Conservation (phyloP, 2,888 invertebrate genomes). For the Troglohyphantes excavatus region DNA sequence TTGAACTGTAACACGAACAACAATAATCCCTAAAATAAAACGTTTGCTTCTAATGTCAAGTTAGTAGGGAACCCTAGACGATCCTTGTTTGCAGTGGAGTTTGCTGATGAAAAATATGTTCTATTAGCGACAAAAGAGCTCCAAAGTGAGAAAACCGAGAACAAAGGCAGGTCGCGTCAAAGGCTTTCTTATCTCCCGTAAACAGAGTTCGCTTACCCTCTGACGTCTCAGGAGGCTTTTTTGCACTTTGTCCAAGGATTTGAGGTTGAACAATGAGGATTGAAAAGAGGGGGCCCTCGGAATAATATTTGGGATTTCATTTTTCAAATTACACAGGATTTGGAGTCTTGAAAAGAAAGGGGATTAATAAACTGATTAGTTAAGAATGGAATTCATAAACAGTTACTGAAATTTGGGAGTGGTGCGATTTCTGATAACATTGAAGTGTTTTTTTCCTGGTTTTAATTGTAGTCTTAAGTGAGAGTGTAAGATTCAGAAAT, state of each 20-base stretch:
- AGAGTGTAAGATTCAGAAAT: too few species aligned
- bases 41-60: too few species aligned
- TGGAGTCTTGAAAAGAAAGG: neutral
- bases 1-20: too few species aligned
- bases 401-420: neutral
- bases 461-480: too few species aligned
- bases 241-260: neutral
- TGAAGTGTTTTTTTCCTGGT: too few species aligned
- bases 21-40: too few species aligned
- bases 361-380: neutral
- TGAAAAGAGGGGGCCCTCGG: neutral
- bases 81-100: neutral
- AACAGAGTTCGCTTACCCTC: constrained; percentile 3
- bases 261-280: neutral
- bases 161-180: neutral
- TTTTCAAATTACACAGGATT: neutral
- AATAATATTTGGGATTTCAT: neutral
- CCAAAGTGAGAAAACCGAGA: neutral
- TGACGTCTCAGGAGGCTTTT: neutral
- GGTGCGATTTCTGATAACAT: neutral
- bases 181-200: constrained; percentile 4
- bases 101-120: neutral
- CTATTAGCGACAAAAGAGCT: neutral
- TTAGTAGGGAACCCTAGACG: too few species aligned
- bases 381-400: neutral